phyloP scores from a whole-genome alignment of 2,888 invertebrate species.

The Pseudanteris insignis region DNA sequence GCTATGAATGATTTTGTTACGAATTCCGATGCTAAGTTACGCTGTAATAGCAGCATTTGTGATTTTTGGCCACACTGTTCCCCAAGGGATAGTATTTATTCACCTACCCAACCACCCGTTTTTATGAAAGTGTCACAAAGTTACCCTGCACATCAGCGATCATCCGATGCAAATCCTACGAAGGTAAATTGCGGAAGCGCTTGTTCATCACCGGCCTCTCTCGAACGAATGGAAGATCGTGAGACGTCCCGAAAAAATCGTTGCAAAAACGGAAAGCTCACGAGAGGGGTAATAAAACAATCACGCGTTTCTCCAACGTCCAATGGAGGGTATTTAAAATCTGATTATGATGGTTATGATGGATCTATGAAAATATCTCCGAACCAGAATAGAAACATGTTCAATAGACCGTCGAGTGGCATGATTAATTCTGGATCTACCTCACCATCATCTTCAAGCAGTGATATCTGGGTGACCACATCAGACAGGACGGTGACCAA shows the following conservation, averaged over 20 bases:
- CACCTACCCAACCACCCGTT: constrained; percentile 54
- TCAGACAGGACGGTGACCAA: constrained; percentile 68
- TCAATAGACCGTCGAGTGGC: constrained; percentile 53
- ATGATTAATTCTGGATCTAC: constrained; percentile 58
- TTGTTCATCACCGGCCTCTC: constrained; percentile 64
- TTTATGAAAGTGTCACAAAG: constrained; percentile 69
- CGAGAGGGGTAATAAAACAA: constrained; percentile 55
- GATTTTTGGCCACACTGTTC: constrained; percentile 74
- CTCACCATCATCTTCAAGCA: constrained; percentile 69
- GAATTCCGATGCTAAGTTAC: constrained; percentile 60
- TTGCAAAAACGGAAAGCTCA: constrained; percentile 49
- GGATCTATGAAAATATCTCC: constrained; percentile 52
- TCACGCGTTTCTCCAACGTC: constrained; percentile 53
- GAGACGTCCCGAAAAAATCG: constrained; percentile 48
- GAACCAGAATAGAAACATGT: constrained; percentile 48
- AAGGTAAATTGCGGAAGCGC: constrained; percentile 54
- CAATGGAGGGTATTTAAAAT: constrained; percentile 49
- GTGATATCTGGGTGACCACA: constrained; percentile 69
- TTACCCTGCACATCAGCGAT: constrained; percentile 68
- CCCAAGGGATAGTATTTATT: constrained; percentile 65
- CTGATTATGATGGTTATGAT: constrained; percentile 43
- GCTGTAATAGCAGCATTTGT: constrained; percentile 70
- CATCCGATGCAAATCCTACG: constrained; percentile 57
- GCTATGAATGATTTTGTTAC: constrained; percentile 51
- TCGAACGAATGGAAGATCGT: constrained; percentile 62